These are phyloP conservation scores for Tinea pellionella DNA, from an alignment of 2,888 invertebrate genomes.

Conservation along the genomic window DNA sequence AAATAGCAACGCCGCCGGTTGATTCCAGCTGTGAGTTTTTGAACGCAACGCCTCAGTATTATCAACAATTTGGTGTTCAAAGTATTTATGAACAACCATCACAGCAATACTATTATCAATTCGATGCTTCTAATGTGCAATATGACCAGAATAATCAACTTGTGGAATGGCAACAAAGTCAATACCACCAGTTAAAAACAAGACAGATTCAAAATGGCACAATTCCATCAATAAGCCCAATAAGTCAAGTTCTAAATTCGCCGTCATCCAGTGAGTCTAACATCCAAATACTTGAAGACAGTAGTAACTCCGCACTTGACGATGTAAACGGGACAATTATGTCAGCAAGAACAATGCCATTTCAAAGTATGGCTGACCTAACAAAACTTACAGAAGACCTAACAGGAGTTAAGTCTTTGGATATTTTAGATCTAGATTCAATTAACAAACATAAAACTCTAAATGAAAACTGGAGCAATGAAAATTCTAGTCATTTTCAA, in stretches of 20 bases:
- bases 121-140: conserved; percentile 64
- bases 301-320: conserved; percentile 75
- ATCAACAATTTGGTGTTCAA: conserved; percentile 78
- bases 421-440: too few species aligned
- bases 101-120: conserved; percentile 29
- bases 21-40: too few species aligned
- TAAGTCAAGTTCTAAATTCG: conserved; percentile 70
- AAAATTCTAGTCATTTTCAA: too few species aligned
- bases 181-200: too few species aligned
- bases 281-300: conserved; percentile 78
- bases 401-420: too few species aligned
- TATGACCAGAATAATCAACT: conserved; percentile 29
- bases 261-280: conserved; percentile 83
- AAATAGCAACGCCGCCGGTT: too few species aligned
- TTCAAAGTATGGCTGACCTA: conserved; percentile 72
- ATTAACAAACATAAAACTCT: too few species aligned
- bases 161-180: too few species aligned
- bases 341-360: conserved; percentile 53
- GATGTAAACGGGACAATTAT: conserved; percentile 44
- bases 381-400: too few species aligned
- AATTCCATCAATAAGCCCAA: conserved; percentile 55
- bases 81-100: conserved; percentile 39
- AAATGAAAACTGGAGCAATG: too few species aligned
- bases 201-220: too few species aligned
- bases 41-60: conserved; percentile 17